These are phyloP conservation scores for Eilema caniola DNA, from an alignment of 2,888 invertebrate species.

Conservation along the genomic window DNA sequence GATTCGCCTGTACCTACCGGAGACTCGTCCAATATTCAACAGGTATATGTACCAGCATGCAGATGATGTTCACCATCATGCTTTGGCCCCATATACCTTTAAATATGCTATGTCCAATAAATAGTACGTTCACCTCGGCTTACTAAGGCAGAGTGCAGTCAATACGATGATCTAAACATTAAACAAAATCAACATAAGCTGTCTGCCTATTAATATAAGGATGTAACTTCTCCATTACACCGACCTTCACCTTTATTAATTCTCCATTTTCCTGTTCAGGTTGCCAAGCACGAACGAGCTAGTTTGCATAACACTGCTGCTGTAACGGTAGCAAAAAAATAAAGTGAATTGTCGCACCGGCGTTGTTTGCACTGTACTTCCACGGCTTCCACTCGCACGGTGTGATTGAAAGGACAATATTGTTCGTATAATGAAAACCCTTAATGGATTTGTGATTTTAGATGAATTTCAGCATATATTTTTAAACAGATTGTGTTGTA, in stretches of 20 bases:
- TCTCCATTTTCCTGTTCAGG: slow-evolving; percentile 34
- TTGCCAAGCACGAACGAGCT: slow-evolving; percentile 36
- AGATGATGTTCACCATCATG: no score
- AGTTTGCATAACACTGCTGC: slow-evolving; percentile 38
- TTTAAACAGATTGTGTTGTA: background rate
- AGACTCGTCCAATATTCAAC: no score
- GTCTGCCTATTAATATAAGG: background rate
- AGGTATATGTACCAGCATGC: no score
- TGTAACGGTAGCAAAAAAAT: slow-evolving; percentile 25
- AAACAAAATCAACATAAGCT: no score
- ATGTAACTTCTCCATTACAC: slow-evolving; percentile 19
- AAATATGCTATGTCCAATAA: no score
- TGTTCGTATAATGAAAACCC: slow-evolving; percentile 34
- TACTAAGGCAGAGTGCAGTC: no score
- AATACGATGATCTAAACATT: no score
- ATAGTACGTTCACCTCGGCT: no score
- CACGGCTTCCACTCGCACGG: slow-evolving; percentile 26
- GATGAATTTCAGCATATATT: background rate
- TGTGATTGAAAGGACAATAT: slow-evolving; percentile 47
- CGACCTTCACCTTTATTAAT: slow-evolving; percentile 22
- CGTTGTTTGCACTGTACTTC: slow-evolving; percentile 44
- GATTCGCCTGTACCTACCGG: no score
- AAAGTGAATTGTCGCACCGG: slow-evolving; percentile 30
- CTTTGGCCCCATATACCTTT: no score
- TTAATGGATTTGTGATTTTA: slow-evolving; percentile 32